These are phyloP conservation scores for Craniophora ligustri DNA, from an alignment of 2,888 invertebrate genomes.

Conservation along the genomic window DNA sequence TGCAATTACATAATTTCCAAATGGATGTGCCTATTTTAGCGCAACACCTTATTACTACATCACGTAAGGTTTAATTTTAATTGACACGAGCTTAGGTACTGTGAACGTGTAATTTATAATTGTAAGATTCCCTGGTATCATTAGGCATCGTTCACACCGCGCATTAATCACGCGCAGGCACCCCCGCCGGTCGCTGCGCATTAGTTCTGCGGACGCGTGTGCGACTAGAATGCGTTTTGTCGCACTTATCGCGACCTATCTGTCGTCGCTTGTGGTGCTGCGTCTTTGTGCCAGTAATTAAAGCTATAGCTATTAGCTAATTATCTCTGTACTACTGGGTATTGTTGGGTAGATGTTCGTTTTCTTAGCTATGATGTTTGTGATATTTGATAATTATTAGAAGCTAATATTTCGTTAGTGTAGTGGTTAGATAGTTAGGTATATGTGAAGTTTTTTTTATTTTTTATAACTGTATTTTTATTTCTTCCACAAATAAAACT, in stretches of 20 bases:
- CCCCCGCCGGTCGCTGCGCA: constrained; percentile 24
- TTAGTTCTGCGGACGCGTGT: constrained; percentile 8
- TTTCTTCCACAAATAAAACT: too few relatives aligned
- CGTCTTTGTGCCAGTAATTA: too few relatives aligned
- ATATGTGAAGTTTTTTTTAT: too few relatives aligned
- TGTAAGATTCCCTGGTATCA: constrained; percentile 8
- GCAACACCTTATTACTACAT: constrained; percentile 12
- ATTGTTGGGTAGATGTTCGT: neutral
- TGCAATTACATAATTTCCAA: too few relatives aligned
- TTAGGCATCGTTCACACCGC: constrained; percentile 23
- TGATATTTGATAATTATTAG: too few relatives aligned
- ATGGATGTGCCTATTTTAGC: too few relatives aligned
- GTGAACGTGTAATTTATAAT: constrained; percentile 19
- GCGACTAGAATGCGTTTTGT: constrained; percentile 34
- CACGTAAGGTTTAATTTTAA: constrained; percentile 8
- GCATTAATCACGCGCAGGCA: constrained; percentile 29
- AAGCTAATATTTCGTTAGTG: too few relatives aligned
- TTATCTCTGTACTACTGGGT: neutral
- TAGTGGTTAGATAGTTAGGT: too few relatives aligned
- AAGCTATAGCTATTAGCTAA: constrained; percentile 5
- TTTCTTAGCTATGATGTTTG: neutral
- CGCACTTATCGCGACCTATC: constrained; percentile 8
- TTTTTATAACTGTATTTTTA: too few relatives aligned
- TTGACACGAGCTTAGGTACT: neutral
- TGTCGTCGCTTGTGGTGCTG: neutral